A percentile compares a stretch with the other conserved stretches of the same genome.
Evolutionary conservation across 2,113 vertebrate genomes (phyloP).

Genomic region (Apteryx owenii): DNA sequence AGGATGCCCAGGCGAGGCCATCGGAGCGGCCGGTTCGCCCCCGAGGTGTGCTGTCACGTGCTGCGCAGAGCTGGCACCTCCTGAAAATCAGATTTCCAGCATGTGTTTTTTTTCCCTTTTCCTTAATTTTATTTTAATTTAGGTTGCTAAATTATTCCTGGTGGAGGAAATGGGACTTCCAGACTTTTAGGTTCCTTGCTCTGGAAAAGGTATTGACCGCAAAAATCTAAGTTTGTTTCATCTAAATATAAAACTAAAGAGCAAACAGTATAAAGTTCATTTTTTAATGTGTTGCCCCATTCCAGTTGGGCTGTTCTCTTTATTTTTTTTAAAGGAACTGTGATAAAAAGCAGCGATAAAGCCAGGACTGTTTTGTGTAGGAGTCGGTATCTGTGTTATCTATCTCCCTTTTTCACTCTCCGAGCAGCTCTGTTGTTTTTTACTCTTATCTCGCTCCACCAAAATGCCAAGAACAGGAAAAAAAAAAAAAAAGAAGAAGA

Average conservation of each 20-base stretch:
- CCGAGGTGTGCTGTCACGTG: no score
- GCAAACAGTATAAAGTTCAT: slow-evolving; percentile 76
- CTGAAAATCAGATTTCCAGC: not conserved
- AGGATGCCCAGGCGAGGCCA: not conserved
- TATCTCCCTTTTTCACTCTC: slow-evolving; percentile 95
- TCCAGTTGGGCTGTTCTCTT: slow-evolving; percentile 81
- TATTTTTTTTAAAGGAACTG: slow-evolving; percentile 75
- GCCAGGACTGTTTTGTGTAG: slow-evolving; percentile 92
- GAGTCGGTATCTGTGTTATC: slow-evolving; percentile 96
- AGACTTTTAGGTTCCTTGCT: not conserved
- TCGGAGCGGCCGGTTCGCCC: not conserved
- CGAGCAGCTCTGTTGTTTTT: slow-evolving; percentile 94
- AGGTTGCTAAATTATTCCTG: not conserved
- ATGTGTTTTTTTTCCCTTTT: not conserved
- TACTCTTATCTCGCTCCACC: slow-evolving; percentile 92
- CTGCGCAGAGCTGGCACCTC: no score
- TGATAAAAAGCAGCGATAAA: slow-evolving; percentile 95
- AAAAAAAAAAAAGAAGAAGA: slow-evolving; percentile 84
- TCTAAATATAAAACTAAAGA: slow-evolving; percentile 80
- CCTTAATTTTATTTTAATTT: not conserved
- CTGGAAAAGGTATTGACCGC: slow-evolving; percentile 7
- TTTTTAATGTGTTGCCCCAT: slow-evolving; percentile 81
- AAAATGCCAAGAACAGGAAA: slow-evolving; percentile 98
- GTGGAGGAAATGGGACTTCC: not conserved
- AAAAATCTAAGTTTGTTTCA: slow-evolving; percentile 40